Conservation (phyloP, 1,140 invertebrate genomes). For the Penaeus vannamei region DNA sequence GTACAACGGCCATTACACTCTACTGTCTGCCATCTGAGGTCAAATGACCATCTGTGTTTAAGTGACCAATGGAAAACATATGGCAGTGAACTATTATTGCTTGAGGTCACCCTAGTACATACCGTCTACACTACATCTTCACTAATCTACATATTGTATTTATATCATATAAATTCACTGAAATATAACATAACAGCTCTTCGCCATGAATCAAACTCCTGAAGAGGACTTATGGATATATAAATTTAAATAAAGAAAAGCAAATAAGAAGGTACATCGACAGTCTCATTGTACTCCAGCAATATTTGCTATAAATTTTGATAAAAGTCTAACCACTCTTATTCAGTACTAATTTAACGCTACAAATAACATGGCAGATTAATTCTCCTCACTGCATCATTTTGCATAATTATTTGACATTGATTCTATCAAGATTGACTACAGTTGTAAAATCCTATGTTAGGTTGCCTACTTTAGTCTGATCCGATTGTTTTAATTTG, state of each 20-base stretch:
- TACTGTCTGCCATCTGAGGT: background rate
- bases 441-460: too few species aligned
- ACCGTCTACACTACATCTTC: background rate
- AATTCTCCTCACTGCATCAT: too few species aligned
- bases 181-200: background rate
- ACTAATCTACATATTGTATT: background rate
- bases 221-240: background rate
- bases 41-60: background rate
- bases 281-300: too few species aligned
- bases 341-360: too few species aligned
- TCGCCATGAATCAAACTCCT: background rate
- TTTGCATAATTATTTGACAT: too few species aligned
- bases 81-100: constrained; percentile 40
- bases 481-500: too few species aligned
- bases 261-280: background rate
- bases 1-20: constrained; percentile 2
- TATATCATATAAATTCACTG: constrained; percentile 13
- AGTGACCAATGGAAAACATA: constrained; percentile 28
- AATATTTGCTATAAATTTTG: too few species aligned
- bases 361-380: too few species aligned
- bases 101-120: constrained; percentile 3
- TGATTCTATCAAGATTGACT: too few species aligned
- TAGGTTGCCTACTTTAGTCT: too few species aligned
- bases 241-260: constrained; percentile 19
- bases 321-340: too few species aligned